Percentiles rank a stretch among this genome's conserved stretches.
Evolutionary conservation across 2,888 invertebrate species (phyloP).

Genomic region (Lepeophtheirus nordmannii): DNA sequence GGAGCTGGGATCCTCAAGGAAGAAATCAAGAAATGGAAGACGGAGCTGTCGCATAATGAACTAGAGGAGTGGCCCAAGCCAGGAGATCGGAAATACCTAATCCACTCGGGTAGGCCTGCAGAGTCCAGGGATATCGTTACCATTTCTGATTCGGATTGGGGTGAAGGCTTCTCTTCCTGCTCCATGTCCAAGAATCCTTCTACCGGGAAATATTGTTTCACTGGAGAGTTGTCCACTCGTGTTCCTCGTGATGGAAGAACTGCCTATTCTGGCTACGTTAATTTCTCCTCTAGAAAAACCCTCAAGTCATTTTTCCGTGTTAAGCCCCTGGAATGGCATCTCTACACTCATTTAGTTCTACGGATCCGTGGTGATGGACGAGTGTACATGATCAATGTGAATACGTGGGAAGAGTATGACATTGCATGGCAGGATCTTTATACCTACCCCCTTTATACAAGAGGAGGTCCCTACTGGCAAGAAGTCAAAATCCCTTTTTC

Average conservation of each 20-base stretch:
- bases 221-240: slow-evolving; percentile 15
- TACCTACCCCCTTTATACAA: slow-evolving; percentile 69
- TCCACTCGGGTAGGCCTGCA: slow-evolving; percentile 49
- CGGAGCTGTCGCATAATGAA: slow-evolving; percentile 49
- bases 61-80: slow-evolving; percentile 27
- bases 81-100: slow-evolving; percentile 57
- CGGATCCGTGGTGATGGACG: slow-evolving; percentile 85
- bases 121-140: slow-evolving; percentile 41
- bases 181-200: slow-evolving; percentile 48
- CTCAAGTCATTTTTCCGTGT: slow-evolving; percentile 67
- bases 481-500: slow-evolving; percentile 77
- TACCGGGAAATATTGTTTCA: slow-evolving; percentile 46
- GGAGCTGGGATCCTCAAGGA: slow-evolving; percentile 50
- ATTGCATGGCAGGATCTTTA: slow-evolving; percentile 76
- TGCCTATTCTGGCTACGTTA: slow-evolving; percentile 7
- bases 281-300: slow-evolving; percentile 30
- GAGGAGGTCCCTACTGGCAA: slow-evolving; percentile 99
- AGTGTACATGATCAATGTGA: slow-evolving; percentile 65
- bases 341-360: slow-evolving; percentile 58
- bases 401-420: slow-evolving; percentile 59
- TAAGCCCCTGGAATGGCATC: slow-evolving; percentile 52
- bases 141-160: slow-evolving; percentile 62
- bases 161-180: slow-evolving; percentile 56
- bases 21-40: slow-evolving; percentile 48
- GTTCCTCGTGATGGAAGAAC: slow-evolving; percentile 20